Evolutionary conservation across 2,797 vertebrate species (phyloP), one percentile per base, ranked within the genome.

Genomic region (Allobates femoralis): DNA sequence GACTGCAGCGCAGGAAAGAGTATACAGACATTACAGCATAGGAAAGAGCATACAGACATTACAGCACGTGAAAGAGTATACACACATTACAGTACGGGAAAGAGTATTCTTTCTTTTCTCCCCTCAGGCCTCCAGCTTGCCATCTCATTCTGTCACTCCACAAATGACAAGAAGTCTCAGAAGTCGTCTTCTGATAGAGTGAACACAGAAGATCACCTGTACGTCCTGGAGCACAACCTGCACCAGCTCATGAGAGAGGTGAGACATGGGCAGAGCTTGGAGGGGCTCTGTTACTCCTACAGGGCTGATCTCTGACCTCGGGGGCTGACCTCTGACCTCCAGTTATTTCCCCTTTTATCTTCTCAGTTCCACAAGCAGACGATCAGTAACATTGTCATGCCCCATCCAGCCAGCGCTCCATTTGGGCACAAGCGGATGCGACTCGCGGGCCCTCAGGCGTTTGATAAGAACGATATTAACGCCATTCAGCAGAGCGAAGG

Each of bases 181-280:
- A 96, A 95, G 60, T 79, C 91, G 1, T 94, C 96, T 88, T 94
- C 96, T 16, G 97, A 99, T 80, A 97, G 96, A 90, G 94, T 94
- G 78, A 96, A 94, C 90, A 93, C 96, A 1, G 98, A n/a, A n/a
- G n/a, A n/a, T n/a, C n/a, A n/a, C n/a, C n/a, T n/a, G n/a, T n/a
- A n/a, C n/a, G n/a, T n/a, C n/a, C n/a, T n/a, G n/a, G 98, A 99
- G 86, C 98, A 99, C 90, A 99, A 98, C 86, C 93, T 99, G 79
- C 98, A 99, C 90, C 97, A 99, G 5, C 95, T 99, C 90, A 99
- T 99, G 88, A 94, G 98, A 96, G 98, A 99, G 97, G 98, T 99
- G 93, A 89, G 46, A 58, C 2, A 3, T 2, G 7, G n/a, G n/a
- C n/a, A n/a, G n/a, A n/a, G n/a, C n/a, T n/a, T n/a, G n/a, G n/a